Percentiles rank a stretch among this genome's conserved stretches.
These are phyloP conservation scores for Orchestes rusci DNA, from an alignment of 2,888 invertebrate genomes.

Conservation along the genomic window DNA sequence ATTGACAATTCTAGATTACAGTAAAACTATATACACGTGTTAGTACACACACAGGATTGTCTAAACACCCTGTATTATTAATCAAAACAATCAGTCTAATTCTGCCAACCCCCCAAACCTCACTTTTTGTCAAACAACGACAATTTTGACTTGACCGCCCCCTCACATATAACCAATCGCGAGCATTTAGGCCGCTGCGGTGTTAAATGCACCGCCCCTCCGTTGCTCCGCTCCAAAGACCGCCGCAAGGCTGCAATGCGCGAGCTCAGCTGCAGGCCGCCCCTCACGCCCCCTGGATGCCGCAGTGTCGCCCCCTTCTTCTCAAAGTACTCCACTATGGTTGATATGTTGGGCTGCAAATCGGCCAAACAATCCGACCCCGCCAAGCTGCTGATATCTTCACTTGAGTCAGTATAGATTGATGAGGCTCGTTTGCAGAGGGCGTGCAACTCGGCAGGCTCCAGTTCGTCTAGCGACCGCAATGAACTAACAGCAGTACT, in stretches of 20 bases:
- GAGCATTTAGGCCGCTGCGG: slow-evolving; percentile 46
- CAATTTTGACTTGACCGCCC: slow-evolving; percentile 78
- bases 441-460: slow-evolving; percentile 49
- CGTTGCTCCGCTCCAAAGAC: slow-evolving; percentile 36
- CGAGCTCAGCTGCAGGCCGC: slow-evolving; percentile 39
- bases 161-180: slow-evolving; percentile 75
- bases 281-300: slow-evolving; percentile 44
- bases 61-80: too few species aligned
- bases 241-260: slow-evolving; percentile 40
- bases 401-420: slow-evolving; percentile 81
- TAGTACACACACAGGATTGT: too few species aligned
- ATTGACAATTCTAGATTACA: too few species aligned
- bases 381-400: slow-evolving; percentile 74
- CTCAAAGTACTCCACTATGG: slow-evolving; percentile 86
- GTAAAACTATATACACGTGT: too few species aligned
- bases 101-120: too few species aligned
- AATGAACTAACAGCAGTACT: slow-evolving; percentile 53
- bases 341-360: slow-evolving; percentile 63
- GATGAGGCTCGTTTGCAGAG: slow-evolving; percentile 65
- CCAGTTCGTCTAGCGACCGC: slow-evolving; percentile 54
- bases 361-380: slow-evolving; percentile 66
- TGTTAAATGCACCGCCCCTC: slow-evolving; percentile 27
- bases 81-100: too few species aligned
- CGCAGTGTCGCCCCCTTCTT: slow-evolving; percentile 59
- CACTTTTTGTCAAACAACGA: slow-evolving; percentile 72